These are phyloP conservation scores for Garrulus glandarius DNA, from an alignment of 2,797 vertebrate genomes.

Conservation along the genomic window DNA sequence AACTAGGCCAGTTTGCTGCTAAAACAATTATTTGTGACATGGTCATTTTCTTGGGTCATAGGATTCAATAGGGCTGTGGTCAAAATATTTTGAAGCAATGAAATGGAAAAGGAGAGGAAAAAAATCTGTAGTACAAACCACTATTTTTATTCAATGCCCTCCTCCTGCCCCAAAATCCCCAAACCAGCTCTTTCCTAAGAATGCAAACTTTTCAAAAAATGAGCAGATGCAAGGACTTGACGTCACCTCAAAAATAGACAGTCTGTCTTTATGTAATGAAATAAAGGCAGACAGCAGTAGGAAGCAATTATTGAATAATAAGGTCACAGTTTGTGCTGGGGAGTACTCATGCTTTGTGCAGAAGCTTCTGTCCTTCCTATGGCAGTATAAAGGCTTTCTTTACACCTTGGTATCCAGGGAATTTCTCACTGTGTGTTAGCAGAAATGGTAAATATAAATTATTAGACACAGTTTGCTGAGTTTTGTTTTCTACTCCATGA, in stretches of 20 bases:
- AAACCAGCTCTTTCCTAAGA: background rate
- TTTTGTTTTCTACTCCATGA: background rate
- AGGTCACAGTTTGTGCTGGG: background rate
- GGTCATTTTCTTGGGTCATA: background rate
- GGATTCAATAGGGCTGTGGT: background rate
- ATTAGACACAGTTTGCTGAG: background rate
- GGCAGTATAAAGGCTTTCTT: background rate
- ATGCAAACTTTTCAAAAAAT: background rate
- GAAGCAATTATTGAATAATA: conserved; percentile 38
- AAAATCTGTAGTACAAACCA: background rate
- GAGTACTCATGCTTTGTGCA: background rate
- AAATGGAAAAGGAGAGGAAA: background rate
- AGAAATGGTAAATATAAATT: background rate
- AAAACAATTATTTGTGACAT: background rate
- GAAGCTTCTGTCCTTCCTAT: background rate
- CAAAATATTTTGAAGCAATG: background rate
- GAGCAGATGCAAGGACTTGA: background rate
- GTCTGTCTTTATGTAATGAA: conserved; percentile 29
- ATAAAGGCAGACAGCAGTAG: conserved; percentile 18
- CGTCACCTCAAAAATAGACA: background rate
- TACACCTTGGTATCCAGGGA: conserved; percentile 13
- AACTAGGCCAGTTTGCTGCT: background rate
- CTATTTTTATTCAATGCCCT: background rate
- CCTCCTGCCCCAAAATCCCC: background rate
- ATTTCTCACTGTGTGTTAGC: background rate